Evolutionary conservation across 2,888 invertebrate species (phyloP).

Genomic region (Dryadula phaetusa): DNA sequence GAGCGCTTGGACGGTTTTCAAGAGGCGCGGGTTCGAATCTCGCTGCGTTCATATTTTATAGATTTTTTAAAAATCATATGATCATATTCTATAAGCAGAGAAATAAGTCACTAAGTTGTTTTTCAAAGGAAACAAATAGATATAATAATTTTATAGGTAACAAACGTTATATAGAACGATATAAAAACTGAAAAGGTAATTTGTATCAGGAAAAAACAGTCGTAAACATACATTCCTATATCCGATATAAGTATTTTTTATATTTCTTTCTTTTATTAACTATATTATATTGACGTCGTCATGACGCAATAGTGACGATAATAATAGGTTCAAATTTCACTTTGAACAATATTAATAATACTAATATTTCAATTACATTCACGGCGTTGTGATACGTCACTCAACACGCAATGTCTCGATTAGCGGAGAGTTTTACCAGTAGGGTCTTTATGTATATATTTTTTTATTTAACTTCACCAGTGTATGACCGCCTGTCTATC

Average conservation of each 20-base stretch:
- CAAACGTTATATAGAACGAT: neutral
- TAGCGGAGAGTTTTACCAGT: neutral
- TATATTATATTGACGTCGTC: neutral
- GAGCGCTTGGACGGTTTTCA: too few species aligned
- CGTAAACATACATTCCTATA: conserved; percentile 5
- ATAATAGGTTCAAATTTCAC: neutral
- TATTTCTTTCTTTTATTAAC: neutral
- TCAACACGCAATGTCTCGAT: neutral
- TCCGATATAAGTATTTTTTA: neutral
- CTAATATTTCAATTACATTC: neutral
- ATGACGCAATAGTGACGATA: neutral
- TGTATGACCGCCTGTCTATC: too few species aligned
- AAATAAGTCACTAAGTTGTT: too few species aligned
- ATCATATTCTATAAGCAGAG: too few species aligned
- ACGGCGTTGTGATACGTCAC: neutral
- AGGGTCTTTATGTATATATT: neutral
- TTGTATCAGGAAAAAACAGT: neutral
- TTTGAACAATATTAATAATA: neutral
- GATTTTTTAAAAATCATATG: too few species aligned
- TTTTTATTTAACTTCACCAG: too few species aligned
- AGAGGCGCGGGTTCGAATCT: too few species aligned
- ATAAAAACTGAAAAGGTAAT: neutral
- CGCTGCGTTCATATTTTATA: too few species aligned
- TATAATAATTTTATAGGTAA: neutral
- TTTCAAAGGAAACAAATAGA: neutral